These are phyloP conservation scores for Gopherus evgoodei DNA, from an alignment of 2,113 vertebrate genomes.

Conservation along the genomic window DNA sequence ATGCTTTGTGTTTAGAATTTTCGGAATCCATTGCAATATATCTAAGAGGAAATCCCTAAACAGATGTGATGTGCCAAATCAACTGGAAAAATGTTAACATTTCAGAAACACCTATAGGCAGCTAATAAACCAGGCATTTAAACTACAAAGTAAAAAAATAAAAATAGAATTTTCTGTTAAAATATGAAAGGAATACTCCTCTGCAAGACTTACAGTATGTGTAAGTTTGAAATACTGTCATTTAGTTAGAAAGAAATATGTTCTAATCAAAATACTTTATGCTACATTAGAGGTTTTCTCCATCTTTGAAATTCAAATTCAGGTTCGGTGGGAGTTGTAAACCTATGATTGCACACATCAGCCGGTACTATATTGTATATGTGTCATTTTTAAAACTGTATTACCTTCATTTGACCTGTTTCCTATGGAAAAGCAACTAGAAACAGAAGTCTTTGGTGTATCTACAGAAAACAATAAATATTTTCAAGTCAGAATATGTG, in stretches of 20 bases:
- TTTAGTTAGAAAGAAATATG: conserved; percentile 33
- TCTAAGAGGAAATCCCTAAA: conserved; percentile 8
- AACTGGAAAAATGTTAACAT: conserved; percentile 1
- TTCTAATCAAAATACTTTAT: conserved; percentile 33
- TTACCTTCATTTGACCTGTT: neutral
- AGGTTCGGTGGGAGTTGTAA: neutral
- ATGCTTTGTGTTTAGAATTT: neutral
- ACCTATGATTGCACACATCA: neutral
- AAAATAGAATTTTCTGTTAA: neutral
- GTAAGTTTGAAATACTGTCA: neutral
- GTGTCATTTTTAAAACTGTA: neutral
- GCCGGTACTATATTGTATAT: neutral
- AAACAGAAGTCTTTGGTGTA: neutral
- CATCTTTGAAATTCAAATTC: conserved; percentile 33
- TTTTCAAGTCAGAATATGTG: neutral
- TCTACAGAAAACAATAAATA: neutral
- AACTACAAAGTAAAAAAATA: neutral
- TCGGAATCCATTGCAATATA: neutral
- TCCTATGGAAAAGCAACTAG: conserved; percentile 4
- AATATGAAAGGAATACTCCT: neutral
- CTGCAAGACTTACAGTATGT: neutral
- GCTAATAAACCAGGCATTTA: conserved; percentile 35
- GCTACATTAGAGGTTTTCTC: conserved; percentile 10
- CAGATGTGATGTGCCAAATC: neutral
- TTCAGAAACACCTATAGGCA: conserved; percentile 38